Conservation (phyloP, 2,113 vertebrate genomes). For the Sinocyclocheilus anophthalmus region DNA sequence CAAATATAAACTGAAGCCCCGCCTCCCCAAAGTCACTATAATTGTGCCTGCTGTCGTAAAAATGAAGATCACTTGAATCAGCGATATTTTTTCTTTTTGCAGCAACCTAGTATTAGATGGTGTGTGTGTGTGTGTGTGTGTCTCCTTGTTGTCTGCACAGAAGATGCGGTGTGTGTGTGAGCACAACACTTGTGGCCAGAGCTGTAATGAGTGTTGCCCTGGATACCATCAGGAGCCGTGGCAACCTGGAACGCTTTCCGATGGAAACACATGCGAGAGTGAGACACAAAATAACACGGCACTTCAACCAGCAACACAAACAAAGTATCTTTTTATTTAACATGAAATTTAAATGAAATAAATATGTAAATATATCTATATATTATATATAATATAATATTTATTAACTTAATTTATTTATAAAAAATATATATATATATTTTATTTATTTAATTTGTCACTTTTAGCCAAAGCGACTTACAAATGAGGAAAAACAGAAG, state of each 20-base stretch:
- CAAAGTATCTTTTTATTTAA: not conserved
- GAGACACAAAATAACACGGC: slow-evolving; percentile 56
- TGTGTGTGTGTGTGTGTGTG: slow-evolving; percentile 23
- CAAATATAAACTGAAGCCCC: slow-evolving; percentile 41
- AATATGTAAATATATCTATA: too few relatives aligned
- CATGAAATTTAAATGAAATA: too few relatives aligned
- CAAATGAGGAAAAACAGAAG: too few relatives aligned
- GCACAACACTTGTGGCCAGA: slow-evolving; percentile 93
- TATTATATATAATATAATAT: too few relatives aligned
- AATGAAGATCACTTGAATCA: not conserved
- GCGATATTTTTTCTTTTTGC: not conserved
- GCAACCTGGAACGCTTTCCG: slow-evolving; percentile 89
- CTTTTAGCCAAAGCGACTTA: too few relatives aligned
- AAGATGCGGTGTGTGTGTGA: slow-evolving; percentile 91
- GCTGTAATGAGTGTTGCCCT: slow-evolving; percentile 87
- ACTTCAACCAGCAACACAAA: not conserved
- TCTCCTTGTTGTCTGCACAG: slow-evolving; percentile 74
- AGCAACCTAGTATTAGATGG: not conserved
- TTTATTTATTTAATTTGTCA: too few relatives aligned
- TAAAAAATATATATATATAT: too few relatives aligned
- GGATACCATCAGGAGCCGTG: slow-evolving; percentile 92
- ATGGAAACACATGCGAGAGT: slow-evolving; percentile 93
- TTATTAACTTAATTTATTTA: too few relatives aligned
- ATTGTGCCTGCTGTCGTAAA: not conserved
- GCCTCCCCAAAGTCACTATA: not conserved